Evolutionary conservation across 2,113 vertebrate genomes (phyloP).

Genomic region (Paradoxurus hermaphroditus): DNA sequence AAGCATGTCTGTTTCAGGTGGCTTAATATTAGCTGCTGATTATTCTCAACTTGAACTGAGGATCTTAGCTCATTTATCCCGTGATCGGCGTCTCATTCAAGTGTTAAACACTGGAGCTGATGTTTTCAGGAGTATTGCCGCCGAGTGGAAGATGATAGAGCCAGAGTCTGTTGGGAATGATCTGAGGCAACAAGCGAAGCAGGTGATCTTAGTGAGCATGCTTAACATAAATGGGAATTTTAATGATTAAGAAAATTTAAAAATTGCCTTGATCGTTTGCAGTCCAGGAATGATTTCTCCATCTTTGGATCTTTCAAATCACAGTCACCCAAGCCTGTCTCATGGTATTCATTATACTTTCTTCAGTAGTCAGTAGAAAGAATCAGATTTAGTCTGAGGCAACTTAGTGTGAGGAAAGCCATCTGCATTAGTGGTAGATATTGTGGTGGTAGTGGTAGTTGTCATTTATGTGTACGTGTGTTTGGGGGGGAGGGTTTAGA

Average conservation of each 20-base stretch:
- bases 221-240: neutral
- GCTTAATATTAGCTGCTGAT: conserved; percentile 95
- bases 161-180: conserved; percentile 86
- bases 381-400: neutral
- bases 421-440: neutral
- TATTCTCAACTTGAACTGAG: conserved; percentile 97
- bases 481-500: neutral
- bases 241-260: neutral
- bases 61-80: conserved; percentile 94
- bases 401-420: neutral
- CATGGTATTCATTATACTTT: neutral
- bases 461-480: neutral
- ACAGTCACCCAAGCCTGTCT: neutral
- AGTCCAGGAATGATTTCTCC: neutral
- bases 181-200: conserved; percentile 95
- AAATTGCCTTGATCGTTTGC: neutral
- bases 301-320: neutral
- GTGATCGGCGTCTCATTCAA: conserved; percentile 88
- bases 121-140: conserved; percentile 95
- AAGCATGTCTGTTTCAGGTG: conserved; percentile 82
- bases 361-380: neutral
- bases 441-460: neutral
- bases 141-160: conserved; percentile 95
- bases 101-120: conserved; percentile 91
- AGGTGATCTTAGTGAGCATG: conserved; percentile 83